These are phyloP conservation scores for Yponomeuta sedellus DNA, from an alignment of 2,888 invertebrate species.

Conservation along the genomic window DNA sequence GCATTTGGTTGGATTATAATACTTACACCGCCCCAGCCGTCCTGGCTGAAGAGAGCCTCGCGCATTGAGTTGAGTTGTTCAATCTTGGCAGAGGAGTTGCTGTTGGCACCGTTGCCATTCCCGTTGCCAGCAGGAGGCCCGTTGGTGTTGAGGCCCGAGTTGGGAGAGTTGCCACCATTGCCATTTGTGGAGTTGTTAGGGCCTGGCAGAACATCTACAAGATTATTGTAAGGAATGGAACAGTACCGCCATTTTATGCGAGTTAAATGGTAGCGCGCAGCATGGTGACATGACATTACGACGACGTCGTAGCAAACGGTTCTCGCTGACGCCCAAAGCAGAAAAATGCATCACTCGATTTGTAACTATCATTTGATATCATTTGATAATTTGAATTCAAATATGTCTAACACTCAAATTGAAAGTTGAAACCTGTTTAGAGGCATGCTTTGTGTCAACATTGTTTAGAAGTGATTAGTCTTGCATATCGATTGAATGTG, in stretches of 20 bases:
- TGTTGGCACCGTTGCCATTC: constrained; percentile 69
- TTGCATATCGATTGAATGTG: constrained; percentile 3
- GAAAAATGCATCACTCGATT: too few species aligned
- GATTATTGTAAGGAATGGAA: neutral
- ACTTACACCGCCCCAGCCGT: constrained; percentile 95
- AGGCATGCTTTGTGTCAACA: neutral
- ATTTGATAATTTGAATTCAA: too few species aligned
- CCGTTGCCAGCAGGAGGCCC: constrained; percentile 55
- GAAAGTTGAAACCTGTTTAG: neutral
- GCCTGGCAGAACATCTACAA: constrained; percentile 33
- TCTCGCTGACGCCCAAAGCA: too few species aligned
- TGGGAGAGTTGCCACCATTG: constrained; percentile 61
- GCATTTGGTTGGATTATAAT: neutral
- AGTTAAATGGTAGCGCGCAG: too few species aligned
- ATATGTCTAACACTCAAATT: neutral
- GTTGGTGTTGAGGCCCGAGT: constrained; percentile 51
- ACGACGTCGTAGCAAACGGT: too few species aligned
- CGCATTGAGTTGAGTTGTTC: constrained; percentile 94
- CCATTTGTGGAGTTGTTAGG: constrained; percentile 59
- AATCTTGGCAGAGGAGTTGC: constrained; percentile 85
- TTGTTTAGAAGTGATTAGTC: neutral
- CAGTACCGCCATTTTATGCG: neutral
- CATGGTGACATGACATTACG: too few species aligned
- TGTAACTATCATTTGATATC: too few species aligned
- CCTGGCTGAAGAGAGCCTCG: constrained; percentile 92